These are phyloP conservation scores for Hydrocynus forskahlii DNA, from an alignment of 2,797 vertebrate species.

Conservation along the genomic window DNA sequence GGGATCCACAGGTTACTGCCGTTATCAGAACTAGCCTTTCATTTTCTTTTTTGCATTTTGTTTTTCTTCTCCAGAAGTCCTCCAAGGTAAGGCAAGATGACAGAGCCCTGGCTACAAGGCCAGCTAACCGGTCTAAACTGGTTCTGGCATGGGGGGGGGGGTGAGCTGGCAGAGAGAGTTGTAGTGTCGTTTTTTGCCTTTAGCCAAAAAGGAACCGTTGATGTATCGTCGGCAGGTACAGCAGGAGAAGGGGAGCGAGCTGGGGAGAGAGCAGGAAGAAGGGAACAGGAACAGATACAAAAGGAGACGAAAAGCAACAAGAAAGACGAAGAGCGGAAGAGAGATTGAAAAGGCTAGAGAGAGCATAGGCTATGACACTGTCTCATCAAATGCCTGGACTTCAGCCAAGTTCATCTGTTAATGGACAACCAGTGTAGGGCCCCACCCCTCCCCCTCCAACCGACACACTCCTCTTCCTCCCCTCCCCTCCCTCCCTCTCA, in stretches of 20 bases:
- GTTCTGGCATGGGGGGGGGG: constrained; percentile 67
- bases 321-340: constrained; percentile 45
- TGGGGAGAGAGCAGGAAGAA: constrained; percentile 19
- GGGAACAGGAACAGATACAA: constrained; percentile 23
- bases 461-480: constrained; percentile 43
- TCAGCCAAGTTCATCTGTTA: constrained; percentile 98
- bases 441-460: constrained; percentile 60
- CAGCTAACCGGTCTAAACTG: constrained; percentile 89
- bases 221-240: constrained; percentile 84
- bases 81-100: constrained; percentile 80
- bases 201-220: constrained; percentile 82
- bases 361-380: constrained; percentile 84
- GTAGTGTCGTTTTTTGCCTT: constrained; percentile 71
- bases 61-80: constrained; percentile 63
- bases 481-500: constrained; percentile 34
- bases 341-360: constrained; percentile 77
- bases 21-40: constrained; percentile 70
- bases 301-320: constrained; percentile 13
- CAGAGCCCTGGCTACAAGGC: constrained; percentile 79
- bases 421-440: constrained; percentile 87
- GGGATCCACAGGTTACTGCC: constrained; percentile 74
- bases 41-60: constrained; percentile 62
- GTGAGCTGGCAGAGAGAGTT: constrained; percentile 62
- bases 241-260: constrained; percentile 30
- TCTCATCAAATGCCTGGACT: constrained; percentile 92